Conservation (phyloP, 2,113 vertebrate species). For the Orycteropus afer region DNA sequence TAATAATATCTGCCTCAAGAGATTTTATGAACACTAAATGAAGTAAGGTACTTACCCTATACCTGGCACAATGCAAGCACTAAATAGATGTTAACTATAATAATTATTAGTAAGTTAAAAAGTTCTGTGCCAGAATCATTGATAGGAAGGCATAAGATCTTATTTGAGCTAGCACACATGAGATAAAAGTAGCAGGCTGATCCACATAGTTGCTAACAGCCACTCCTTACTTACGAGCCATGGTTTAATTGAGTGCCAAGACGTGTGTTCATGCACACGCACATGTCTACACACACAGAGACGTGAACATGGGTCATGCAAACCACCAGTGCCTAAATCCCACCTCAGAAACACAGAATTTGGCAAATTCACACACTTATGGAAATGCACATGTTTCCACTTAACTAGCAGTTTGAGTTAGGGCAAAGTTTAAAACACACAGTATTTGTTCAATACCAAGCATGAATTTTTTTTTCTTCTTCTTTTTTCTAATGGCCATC, state of each 20-base stretch:
- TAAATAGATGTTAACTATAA: conserved; percentile 18
- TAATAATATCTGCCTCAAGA: neutral
- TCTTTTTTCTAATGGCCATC: conserved; percentile 22
- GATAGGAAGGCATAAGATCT: conserved; percentile 14
- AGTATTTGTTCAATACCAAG: neutral
- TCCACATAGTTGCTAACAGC: neutral
- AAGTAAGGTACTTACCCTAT: neutral
- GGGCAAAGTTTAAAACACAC: neutral
- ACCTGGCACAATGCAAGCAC: neutral
- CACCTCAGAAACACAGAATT: conserved; percentile 13
- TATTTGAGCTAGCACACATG: neutral
- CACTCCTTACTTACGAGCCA: neutral
- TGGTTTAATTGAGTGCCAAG: neutral
- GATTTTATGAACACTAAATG: conserved; percentile 13
- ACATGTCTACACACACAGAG: neutral
- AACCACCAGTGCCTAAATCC: neutral
- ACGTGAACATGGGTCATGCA: neutral
- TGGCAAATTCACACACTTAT: neutral
- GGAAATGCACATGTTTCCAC: neutral
- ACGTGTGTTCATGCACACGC: neutral
- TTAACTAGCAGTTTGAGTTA: conserved; percentile 27
- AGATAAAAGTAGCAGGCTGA: neutral
- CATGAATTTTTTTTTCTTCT: conserved; percentile 33
- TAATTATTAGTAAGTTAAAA: conserved; percentile 31
- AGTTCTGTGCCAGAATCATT: neutral